phyloP scores from a whole-genome alignment of 2,113 vertebrate genomes.

The Alces alces region DNA sequence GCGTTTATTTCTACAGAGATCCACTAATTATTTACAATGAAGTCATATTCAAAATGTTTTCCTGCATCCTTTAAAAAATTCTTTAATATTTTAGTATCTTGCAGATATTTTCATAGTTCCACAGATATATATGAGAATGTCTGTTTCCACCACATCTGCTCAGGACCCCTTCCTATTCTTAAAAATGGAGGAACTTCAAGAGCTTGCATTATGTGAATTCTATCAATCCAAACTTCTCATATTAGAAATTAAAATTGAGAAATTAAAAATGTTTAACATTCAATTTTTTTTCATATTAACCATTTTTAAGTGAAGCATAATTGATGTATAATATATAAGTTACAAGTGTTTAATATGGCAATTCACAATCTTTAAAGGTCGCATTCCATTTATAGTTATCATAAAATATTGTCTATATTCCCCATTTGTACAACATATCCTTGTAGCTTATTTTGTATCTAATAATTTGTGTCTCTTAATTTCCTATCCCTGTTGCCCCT shows the following conservation, averaged over 20 bases:
- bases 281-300: not conserved
- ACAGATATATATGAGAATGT: not conserved
- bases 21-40: not conserved
- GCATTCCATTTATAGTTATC: not conserved
- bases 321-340: not conserved
- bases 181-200: not conserved
- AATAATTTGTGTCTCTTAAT: not conserved
- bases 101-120: not conserved
- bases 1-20: not conserved
- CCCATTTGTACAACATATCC: not conserved
- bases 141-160: not conserved
- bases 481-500: not conserved
- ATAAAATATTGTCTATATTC: not conserved
- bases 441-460: not conserved
- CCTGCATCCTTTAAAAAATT: not conserved
- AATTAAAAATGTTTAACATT: not conserved
- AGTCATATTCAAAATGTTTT: not conserved
- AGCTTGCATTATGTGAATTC: not conserved
- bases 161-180: not conserved
- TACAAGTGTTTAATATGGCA: not conserved
- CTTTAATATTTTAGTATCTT: not conserved
- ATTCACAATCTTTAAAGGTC: not conserved
- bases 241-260: not conserved
- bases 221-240: not conserved
- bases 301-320: not conserved